These are phyloP conservation scores for Conchocele bisecta DNA, from an alignment of 2,888 invertebrate genomes.

Conservation along the genomic window DNA sequence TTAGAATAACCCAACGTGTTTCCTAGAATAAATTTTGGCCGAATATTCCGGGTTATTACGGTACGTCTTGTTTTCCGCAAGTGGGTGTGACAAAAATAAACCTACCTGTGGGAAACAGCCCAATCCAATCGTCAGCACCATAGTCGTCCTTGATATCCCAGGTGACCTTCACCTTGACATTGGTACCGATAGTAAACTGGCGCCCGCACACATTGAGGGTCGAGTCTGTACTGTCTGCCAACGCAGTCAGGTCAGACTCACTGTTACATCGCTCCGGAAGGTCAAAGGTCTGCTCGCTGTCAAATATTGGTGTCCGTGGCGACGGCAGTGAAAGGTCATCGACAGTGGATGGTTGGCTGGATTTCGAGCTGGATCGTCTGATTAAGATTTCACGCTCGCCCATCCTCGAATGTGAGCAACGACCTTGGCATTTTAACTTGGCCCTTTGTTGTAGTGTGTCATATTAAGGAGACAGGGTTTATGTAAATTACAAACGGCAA, in stretches of 20 bases:
- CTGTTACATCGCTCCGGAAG: conserved; percentile 77
- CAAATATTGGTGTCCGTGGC: conserved; percentile 62
- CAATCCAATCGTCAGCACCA: conserved; percentile 83
- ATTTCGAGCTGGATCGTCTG: conserved; percentile 55
- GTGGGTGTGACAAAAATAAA: not conserved
- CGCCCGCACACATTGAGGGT: conserved; percentile 77
- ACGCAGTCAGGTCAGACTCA: conserved; percentile 73
- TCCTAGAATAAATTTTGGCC: too few relatives aligned
- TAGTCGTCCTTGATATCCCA: conserved; percentile 83
- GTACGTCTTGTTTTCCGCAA: too few relatives aligned
- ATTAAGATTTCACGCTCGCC: conserved; percentile 57
- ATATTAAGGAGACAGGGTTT: too few relatives aligned
- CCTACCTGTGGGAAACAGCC: conserved; percentile 82
- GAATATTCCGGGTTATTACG: too few relatives aligned
- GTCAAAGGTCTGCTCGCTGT: conserved; percentile 58
- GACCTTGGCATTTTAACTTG: conserved; percentile 6
- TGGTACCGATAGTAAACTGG: conserved; percentile 74
- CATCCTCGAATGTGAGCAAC: not conserved
- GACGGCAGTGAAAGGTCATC: conserved; percentile 75
- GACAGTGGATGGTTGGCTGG: conserved; percentile 53
- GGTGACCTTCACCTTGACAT: conserved; percentile 75
- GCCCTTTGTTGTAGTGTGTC: too few relatives aligned
- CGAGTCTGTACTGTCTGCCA: conserved; percentile 68
- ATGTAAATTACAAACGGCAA: too few relatives aligned
- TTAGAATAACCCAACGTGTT: too few relatives aligned